Evolutionary conservation across 2,113 vertebrate genomes (phyloP).

Genomic region (Trichomycterus rosablanca): DNA sequence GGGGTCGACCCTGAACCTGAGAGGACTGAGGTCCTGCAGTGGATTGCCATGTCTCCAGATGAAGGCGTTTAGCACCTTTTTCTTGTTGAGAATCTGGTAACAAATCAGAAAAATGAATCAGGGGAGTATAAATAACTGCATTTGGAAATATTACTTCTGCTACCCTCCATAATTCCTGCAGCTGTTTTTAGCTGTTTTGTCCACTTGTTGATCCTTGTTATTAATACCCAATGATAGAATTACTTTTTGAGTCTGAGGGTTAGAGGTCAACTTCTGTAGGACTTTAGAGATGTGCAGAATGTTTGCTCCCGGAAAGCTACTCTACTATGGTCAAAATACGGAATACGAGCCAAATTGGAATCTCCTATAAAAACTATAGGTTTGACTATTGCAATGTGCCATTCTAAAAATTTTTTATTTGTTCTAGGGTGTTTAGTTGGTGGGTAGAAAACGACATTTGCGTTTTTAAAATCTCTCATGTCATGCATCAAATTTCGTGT

Average conservation of each 20-base stretch:
- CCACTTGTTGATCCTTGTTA: neutral
- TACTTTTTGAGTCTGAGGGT: neutral
- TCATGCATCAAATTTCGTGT: too few species aligned
- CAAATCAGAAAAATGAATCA: slow-evolving; percentile 8
- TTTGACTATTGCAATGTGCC: neutral
- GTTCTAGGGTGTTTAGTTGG: neutral
- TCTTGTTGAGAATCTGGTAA: neutral
- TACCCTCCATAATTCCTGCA: neutral
- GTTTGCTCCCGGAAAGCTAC: neutral
- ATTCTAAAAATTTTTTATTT: neutral
- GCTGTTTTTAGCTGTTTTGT: neutral
- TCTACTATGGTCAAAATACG: neutral
- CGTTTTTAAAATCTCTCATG: too few species aligned
- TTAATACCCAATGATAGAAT: neutral
- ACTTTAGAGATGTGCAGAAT: neutral
- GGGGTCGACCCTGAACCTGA: neutral
- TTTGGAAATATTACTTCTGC: neutral
- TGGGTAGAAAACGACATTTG: too few species aligned
- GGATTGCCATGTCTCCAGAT: neutral
- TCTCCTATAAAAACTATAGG: neutral
- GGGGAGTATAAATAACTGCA: neutral
- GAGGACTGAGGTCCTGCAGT: neutral
- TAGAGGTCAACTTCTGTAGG: neutral
- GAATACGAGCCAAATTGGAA: neutral
- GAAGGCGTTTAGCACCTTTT: neutral